Percentiles rank a stretch among this genome's conserved stretches.
These are phyloP conservation scores for Meloe dianella DNA, from an alignment of 2,888 invertebrate genomes.

Conservation along the genomic window DNA sequence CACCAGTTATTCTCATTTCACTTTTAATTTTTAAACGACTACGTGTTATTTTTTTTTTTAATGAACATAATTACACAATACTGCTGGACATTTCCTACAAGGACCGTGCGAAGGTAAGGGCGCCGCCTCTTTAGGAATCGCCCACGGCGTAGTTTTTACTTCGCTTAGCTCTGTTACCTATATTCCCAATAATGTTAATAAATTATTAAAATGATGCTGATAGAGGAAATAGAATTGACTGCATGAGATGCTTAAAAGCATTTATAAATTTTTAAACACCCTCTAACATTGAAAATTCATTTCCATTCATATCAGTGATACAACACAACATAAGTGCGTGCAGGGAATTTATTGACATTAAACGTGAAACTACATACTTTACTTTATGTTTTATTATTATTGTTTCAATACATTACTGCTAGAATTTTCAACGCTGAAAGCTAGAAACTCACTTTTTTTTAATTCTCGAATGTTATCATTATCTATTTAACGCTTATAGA, in stretches of 20 bases:
- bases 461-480: no score
- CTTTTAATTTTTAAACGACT: neutral
- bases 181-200: no score
- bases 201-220: neutral
- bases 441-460: no score
- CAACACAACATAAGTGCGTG: neutral
- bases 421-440: no score
- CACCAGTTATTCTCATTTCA: conserved; percentile 3
- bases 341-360: neutral
- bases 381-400: no score
- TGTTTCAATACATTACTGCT: no score
- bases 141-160: no score
- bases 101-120: no score
- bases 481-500: no score
- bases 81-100: neutral
- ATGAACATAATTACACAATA: neutral
- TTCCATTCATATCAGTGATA: neutral
- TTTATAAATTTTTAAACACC: neutral
- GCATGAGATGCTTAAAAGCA: neutral
- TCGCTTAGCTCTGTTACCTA: no score
- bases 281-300: neutral
- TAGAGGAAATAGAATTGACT: neutral
- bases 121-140: no score
- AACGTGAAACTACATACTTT: no score
- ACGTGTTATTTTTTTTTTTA: neutral